phyloP scores from a whole-genome alignment of 2,888 invertebrate genomes.

The Drosophila crucigera region DNA sequence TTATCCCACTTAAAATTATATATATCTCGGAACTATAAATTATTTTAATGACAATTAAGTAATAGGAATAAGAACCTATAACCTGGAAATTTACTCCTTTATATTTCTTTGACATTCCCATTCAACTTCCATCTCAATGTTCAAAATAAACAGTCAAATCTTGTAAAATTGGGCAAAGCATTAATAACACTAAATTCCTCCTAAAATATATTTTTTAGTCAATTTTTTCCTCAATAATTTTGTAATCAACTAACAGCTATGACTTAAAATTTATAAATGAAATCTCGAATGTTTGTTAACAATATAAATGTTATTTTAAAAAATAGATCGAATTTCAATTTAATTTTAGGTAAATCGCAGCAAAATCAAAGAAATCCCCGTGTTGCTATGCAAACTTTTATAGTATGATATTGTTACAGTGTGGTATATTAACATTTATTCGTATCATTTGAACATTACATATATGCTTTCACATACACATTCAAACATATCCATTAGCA shows the following conservation, averaged over 20 bases:
- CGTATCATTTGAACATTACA: constrained; percentile 20
- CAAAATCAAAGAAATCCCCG: background rate
- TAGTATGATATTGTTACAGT: background rate
- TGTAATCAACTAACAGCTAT: background rate
- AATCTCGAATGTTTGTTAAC: background rate
- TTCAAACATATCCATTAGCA: constrained; percentile 39
- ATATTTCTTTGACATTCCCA: background rate
- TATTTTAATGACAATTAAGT: background rate
- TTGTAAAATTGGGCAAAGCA: background rate
- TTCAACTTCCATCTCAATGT: background rate
- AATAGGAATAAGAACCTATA: background rate
- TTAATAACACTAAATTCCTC: background rate
- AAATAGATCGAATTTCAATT: background rate
- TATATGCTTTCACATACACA: constrained; percentile 36
- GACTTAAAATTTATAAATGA: background rate
- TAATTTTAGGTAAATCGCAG: background rate
- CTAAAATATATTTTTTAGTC: background rate
- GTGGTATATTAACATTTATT: constrained; percentile 18
- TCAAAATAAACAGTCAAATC: background rate
- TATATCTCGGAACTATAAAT: background rate
- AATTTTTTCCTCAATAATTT: background rate
- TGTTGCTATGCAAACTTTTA: background rate
- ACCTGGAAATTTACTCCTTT: background rate
- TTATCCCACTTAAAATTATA: background rate
- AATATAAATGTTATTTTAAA: background rate